These are phyloP conservation scores for Sinelater perroti DNA, from an alignment of 2,888 invertebrate species.

Conservation along the genomic window DNA sequence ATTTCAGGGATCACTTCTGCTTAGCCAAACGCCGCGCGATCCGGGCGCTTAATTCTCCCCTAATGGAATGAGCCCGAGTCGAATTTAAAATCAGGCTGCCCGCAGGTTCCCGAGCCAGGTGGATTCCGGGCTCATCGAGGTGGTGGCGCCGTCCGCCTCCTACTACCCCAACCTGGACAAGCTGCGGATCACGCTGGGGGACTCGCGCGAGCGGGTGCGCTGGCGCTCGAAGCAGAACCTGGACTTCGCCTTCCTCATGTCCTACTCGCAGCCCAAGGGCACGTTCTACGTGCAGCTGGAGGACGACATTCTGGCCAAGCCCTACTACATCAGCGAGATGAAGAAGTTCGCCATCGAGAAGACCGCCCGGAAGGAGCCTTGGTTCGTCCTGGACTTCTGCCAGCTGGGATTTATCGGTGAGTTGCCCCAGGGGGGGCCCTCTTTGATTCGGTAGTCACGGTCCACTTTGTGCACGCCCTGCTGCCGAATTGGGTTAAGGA, in stretches of 20 bases:
- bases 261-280: constrained; percentile 87
- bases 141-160: constrained; percentile 82
- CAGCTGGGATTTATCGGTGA: constrained; percentile 92
- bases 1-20: too few species aligned
- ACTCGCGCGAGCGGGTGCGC: constrained; percentile 81
- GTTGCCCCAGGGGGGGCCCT: constrained; percentile 39
- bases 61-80: too few species aligned
- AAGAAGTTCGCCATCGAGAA: constrained; percentile 83
- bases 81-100: too few species aligned
- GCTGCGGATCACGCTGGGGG: constrained; percentile 82
- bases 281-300: constrained; percentile 92
- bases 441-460: too few species aligned
- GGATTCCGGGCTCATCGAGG: constrained; percentile 84
- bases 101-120: constrained; percentile 78
- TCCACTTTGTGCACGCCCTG: too few species aligned
- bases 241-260: constrained; percentile 94
- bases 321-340: constrained; percentile 84
- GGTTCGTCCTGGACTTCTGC: constrained; percentile 95
- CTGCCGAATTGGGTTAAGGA: too few species aligned
- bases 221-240: constrained; percentile 97
- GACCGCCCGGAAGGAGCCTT: constrained; percentile 76
- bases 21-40: too few species aligned
- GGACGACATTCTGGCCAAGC: constrained; percentile 91
- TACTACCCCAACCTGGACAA: constrained; percentile 89
- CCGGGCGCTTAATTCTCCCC: too few species aligned